Evolutionary conservation across 2,888 invertebrate genomes (phyloP).

Genomic region (Pollenia labialis): DNA sequence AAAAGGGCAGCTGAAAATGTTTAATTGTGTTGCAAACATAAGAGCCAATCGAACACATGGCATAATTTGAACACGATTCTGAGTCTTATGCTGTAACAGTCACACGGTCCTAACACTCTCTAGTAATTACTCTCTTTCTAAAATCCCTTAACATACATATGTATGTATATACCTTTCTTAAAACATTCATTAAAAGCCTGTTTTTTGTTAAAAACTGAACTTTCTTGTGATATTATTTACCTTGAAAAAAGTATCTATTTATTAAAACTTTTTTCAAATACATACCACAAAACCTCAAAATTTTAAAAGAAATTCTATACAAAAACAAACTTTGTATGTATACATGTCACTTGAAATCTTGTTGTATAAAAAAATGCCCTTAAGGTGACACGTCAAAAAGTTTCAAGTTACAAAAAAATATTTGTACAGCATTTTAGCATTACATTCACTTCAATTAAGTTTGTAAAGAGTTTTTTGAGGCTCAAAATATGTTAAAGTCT

Average conservation of each 20-base stretch:
- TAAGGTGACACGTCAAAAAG: constrained; percentile 27
- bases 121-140: neutral
- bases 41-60: constrained; percentile 37
- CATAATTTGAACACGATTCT: constrained; percentile 1
- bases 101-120: neutral
- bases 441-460: constrained; percentile 49
- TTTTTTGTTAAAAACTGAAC: constrained; percentile 35
- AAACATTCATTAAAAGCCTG: constrained; percentile 47
- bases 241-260: neutral
- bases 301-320: constrained; percentile 29
- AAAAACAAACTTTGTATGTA: constrained; percentile 42
- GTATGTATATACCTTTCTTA: neutral
- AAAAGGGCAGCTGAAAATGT: constrained; percentile 37
- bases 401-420: constrained; percentile 61
- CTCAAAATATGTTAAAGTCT: constrained; percentile 21
- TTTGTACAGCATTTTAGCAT: neutral
- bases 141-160: neutral
- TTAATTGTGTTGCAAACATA: constrained; percentile 18
- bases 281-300: constrained; percentile 62
- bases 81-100: neutral
- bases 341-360: constrained; percentile 36
- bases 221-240: constrained; percentile 17
- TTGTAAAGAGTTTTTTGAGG: constrained; percentile 32
- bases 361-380: constrained; percentile 28
- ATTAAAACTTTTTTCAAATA: constrained; percentile 38